Percentiles rank a stretch among this genome's conserved stretches.
Conservation (phyloP, 2,888 invertebrate species). For the Scaptomyza reducta region DNA sequence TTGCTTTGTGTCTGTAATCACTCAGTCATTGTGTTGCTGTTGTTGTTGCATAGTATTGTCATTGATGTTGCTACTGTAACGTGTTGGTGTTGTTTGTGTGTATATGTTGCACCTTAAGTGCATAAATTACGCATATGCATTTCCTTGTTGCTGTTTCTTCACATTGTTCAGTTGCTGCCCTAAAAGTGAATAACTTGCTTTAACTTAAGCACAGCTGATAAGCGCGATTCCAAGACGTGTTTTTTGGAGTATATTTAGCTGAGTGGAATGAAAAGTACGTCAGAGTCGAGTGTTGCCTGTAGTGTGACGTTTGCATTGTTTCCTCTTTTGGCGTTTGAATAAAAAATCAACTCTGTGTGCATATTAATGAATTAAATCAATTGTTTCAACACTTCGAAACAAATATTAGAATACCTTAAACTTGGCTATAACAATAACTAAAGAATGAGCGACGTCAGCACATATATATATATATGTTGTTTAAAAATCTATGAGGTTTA, state of each 20-base stretch:
- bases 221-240: no score
- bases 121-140: slow-evolving; percentile 61
- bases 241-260: no score
- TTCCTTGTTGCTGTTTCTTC: slow-evolving; percentile 55
- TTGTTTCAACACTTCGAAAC: not conserved
- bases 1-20: slow-evolving; percentile 64
- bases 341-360: slow-evolving; percentile 21
- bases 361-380: slow-evolving; percentile 21
- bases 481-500: no score
- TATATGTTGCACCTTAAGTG: slow-evolving; percentile 48
- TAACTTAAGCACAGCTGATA: slow-evolving; percentile 18
- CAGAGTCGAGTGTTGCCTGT: slow-evolving; percentile 14
- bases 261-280: slow-evolving; percentile 4
- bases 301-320: slow-evolving; percentile 14
- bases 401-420: no score
- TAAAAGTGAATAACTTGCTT: slow-evolving; percentile 10
- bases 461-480: no score
- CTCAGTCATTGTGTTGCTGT: slow-evolving; percentile 55
- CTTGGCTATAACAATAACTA: not conserved
- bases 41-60: slow-evolving; percentile 30
- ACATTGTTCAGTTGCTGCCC: not conserved
- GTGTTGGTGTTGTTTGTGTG: slow-evolving; percentile 11
- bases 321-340: slow-evolving; percentile 1
- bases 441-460: no score
- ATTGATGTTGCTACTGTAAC: slow-evolving; percentile 33